phyloP scores from a whole-genome alignment of 2,888 invertebrate genomes.

The Trichogramma evanescens region DNA sequence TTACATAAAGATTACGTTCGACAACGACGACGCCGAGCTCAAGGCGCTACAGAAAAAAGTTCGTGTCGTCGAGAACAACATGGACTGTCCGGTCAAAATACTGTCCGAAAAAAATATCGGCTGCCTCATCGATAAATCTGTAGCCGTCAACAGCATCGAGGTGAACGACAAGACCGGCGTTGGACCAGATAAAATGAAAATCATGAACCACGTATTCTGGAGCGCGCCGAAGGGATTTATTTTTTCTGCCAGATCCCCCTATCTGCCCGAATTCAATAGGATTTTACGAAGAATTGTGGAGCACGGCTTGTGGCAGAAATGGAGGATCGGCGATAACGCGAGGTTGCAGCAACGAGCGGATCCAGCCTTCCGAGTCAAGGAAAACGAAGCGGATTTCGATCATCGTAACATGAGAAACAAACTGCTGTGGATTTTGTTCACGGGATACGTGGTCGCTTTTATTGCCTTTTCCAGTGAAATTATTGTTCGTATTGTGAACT shows the following conservation, averaged over 20 bases:
- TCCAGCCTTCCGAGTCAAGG: too few relatives aligned
- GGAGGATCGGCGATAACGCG: not conserved
- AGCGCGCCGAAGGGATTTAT: not conserved
- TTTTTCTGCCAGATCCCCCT: constrained; percentile 2
- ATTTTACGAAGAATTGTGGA: not conserved
- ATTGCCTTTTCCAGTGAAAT: not conserved
- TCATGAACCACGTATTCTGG: not conserved
- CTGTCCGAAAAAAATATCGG: not conserved
- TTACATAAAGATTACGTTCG: not conserved
- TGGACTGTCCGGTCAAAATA: not conserved
- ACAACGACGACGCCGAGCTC: not conserved
- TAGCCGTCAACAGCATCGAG: not conserved
- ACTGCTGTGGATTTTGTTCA: too few relatives aligned
- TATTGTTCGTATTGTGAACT: too few relatives aligned
- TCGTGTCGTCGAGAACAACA: not conserved
- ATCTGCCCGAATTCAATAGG: not conserved
- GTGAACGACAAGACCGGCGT: too few relatives aligned
- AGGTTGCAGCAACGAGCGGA: too few relatives aligned
- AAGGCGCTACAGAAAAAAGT: not conserved
- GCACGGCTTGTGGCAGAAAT: not conserved
- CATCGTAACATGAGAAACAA: too few relatives aligned
- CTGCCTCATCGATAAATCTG: not conserved
- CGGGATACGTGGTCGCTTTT: too few relatives aligned
- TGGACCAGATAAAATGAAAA: not conserved
- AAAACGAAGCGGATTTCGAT: too few relatives aligned